A percentile compares a stretch with the other conserved stretches of the same genome.
These are phyloP conservation scores for Anaspis maculata DNA, from an alignment of 2,888 invertebrate genomes.

Conservation along the genomic window DNA sequence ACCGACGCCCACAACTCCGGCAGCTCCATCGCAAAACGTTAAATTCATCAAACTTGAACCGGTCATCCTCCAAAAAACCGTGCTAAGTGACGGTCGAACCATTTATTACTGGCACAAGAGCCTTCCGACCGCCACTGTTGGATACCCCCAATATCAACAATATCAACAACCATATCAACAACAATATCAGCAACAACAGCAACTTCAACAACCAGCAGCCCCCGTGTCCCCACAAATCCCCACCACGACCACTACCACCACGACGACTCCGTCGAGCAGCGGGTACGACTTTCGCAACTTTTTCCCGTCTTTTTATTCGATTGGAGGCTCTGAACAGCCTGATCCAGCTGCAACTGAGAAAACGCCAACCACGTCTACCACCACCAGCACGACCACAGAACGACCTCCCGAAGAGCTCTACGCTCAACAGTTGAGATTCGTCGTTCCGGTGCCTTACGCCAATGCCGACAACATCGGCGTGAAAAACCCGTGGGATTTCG, in stretches of 20 bases:
- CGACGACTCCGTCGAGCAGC: constrained; percentile 16
- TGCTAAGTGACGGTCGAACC: constrained; percentile 34
- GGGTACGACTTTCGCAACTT: constrained; percentile 14
- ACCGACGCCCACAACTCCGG: constrained; percentile 10
- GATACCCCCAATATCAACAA: too few species aligned
- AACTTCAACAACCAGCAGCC: constrained; percentile 13
- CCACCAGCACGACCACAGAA: constrained; percentile 11
- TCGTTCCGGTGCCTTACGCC: constrained; percentile 34
- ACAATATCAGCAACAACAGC: constrained; percentile 8
- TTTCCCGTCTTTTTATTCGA: constrained; percentile 16
- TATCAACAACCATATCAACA: too few species aligned
- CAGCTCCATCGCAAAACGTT: constrained; percentile 18
- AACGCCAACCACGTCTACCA: constrained; percentile 14
- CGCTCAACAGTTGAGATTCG: constrained; percentile 33
- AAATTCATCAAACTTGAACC: constrained; percentile 38
- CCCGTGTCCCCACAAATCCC: constrained; percentile 12
- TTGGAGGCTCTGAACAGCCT: constrained; percentile 12
- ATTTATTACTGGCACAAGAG: constrained; percentile 37
- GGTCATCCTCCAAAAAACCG: constrained; percentile 37
- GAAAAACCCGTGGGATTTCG: constrained; percentile 30
- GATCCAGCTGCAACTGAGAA: constrained; percentile 11
- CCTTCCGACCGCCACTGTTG: constrained; percentile 31
- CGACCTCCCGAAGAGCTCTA: constrained; percentile 19
- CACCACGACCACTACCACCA: constrained; percentile 20
- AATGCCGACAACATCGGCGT: constrained; percentile 16